phyloP scores from a whole-genome alignment of 2,797 vertebrate genomes.

The Megaceryle alcyon region DNA sequence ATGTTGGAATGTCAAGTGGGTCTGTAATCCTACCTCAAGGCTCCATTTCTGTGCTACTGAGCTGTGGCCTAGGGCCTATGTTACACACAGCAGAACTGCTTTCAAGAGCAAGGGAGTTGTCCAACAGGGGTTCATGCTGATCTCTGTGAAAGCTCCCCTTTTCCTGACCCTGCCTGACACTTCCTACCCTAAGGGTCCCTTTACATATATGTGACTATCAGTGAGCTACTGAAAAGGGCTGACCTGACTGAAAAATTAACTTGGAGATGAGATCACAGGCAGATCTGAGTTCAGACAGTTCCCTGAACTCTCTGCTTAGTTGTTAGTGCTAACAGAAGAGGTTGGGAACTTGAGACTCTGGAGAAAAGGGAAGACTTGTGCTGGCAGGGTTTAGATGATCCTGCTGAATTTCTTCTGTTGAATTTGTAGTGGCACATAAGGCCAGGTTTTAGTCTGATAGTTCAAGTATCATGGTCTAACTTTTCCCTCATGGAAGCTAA shows the following conservation, averaged over 20 bases:
- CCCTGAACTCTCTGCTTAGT: background rate
- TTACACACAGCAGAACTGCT: background rate
- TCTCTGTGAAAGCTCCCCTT: background rate
- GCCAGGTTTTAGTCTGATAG: background rate
- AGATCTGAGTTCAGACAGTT: background rate
- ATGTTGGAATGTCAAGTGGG: background rate
- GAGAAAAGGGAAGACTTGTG: background rate
- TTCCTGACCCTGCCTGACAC: background rate
- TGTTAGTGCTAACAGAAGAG: background rate
- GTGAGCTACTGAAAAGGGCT: background rate
- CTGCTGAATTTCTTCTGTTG: background rate
- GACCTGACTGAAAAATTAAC: background rate
- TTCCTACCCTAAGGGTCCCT: background rate
- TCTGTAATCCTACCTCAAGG: background rate
- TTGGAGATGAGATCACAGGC: background rate
- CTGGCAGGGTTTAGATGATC: background rate
- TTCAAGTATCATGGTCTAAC: background rate
- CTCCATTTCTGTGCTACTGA: background rate
- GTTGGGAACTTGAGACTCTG: background rate
- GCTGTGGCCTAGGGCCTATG: background rate
- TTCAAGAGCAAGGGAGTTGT: background rate
- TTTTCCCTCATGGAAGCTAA: background rate
- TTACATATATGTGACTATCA: background rate
- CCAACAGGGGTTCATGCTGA: background rate
- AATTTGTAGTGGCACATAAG: background rate